Base-by-base conservation (phyloP, 1,140 invertebrate genomes). In the Delia radicum region DNA sequence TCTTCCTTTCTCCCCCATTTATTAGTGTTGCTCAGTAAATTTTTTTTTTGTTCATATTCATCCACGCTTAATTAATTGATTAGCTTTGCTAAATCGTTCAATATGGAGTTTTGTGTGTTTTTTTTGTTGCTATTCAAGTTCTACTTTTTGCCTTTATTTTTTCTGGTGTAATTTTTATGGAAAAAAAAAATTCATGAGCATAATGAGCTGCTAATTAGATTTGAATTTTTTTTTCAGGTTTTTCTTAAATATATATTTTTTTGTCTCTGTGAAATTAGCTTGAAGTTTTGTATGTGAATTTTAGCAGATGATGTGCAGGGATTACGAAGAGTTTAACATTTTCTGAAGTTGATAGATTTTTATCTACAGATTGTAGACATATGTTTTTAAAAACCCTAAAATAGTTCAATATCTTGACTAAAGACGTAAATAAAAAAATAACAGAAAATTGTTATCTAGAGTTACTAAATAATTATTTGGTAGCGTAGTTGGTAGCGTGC, bases 21-120 rank as follows among this genome's bases (percentile, higher is more conserved):
- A 13, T 3, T 0, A 12, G 62, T 12, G 12, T 24, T 4, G 1
- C 26, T 18, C n/a, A 3, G 12, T n/a, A 24, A 4, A 28, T 27
- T 24, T 6, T 0, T n/a, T 31, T 46, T 55, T 29, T 48, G 33
- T 37, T 62, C 48, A 18, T 33, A 28, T 62, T 67, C 18, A 55
- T 74, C 73, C 62, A 48, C 28, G 37, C 33, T 55, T 77, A 77
- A 77, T 77, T 77, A 77, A 77, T 77, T 77, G 76, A 77, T 77
- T 77, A 77, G 76, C 76, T 77, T 77, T 73, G 65, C 73, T 71
- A 77, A 77, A 77, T 77, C 76, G 76, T 63, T 77, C 76, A 77
- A 77, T 77, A 77, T 77, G 76, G 73, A 67, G 69, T 73, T 33
- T 71, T 46, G 37, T 75, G 24, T 69, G 27, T 33, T 73, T 76